Conservation (phyloP, 2,888 invertebrate species). For the Drosophila bunnanda region DNA sequence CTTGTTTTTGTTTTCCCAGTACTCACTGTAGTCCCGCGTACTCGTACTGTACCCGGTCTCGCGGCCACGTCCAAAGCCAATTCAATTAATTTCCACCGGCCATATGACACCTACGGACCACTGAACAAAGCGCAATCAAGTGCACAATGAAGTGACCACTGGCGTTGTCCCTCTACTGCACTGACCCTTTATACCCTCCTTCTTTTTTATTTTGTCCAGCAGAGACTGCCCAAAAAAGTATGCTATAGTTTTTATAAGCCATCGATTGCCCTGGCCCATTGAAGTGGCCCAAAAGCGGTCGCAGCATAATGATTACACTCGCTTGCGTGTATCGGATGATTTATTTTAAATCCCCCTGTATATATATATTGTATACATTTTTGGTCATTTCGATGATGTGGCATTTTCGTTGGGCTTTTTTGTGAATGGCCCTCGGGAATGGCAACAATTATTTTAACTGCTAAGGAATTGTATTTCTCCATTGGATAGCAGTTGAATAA, state of each 20-base stretch:
- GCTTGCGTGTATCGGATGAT: slow-evolving; percentile 34
- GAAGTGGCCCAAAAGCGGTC: slow-evolving; percentile 27
- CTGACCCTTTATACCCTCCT: slow-evolving; percentile 6
- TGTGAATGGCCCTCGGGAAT: not conserved
- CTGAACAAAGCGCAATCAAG: slow-evolving; percentile 62
- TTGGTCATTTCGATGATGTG: slow-evolving; percentile 31
- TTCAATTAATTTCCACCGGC: slow-evolving; percentile 78
- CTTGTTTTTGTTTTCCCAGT: slow-evolving; percentile 38
- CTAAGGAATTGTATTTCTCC: not conserved
- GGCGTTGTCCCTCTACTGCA: not conserved
- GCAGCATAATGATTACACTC: slow-evolving; percentile 37
- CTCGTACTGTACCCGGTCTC: slow-evolving; percentile 35
- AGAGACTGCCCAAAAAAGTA: slow-evolving; percentile 56
- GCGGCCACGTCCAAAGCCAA: slow-evolving; percentile 63
- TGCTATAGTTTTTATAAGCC: slow-evolving; percentile 68
- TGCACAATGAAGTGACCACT: slow-evolving; percentile 46
- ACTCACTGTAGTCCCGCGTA: slow-evolving; percentile 3
- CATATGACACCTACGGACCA: slow-evolving; percentile 77
- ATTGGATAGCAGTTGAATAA: not conserved
- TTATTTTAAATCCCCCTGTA: slow-evolving; percentile 38
- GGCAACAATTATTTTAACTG: slow-evolving; percentile 13
- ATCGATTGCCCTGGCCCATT: slow-evolving; percentile 39
- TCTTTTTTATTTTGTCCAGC: not conserved
- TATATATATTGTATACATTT: slow-evolving; percentile 3
- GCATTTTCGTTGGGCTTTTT: slow-evolving; percentile 8